Evolutionary conservation across 2,888 invertebrate species (phyloP), one percentile per base, ranked within the genome.

Genomic region (Lycia hirtaria): DNA sequence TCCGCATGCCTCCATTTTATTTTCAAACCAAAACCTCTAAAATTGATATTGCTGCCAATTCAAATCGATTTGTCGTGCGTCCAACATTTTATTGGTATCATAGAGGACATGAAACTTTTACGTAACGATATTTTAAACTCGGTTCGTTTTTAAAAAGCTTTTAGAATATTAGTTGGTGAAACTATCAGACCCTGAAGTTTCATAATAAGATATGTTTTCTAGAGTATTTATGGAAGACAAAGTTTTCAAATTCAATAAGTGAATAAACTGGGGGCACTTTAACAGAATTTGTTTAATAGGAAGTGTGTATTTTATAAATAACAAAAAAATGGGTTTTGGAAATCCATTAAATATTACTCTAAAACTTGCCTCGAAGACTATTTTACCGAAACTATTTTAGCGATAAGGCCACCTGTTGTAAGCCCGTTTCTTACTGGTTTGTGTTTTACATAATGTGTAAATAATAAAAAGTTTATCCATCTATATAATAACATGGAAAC

Each of bases 161-260:
- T 45, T 45, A 38, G 38, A 32, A 53, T 40, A 47, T 47, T 53
- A 53, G 38, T 47, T 45, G 28, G n/a, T 12, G 9, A 30, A 45
- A 53, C 37, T 53, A 40, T 7, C 17, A 20, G 2, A 44, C 15
- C 7, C 24, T 14, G 22, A 40, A 17, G 41, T 35, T 35, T 44
- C 22, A 6, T 4, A 20, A 20, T 32, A 1, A 20, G 15, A 4
- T 15, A 35, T 9, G 17, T 12, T 5, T 3, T 35, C 15, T 38
- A 20, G 17, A n/a, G n/a, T n/a, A n/a, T n/a, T n/a, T n/a, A 28
- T 28, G 41, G 2, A 33, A 14, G 19, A 12, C 6, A 48, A 56
- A 56, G 50, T 61, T 61, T 57, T 54, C 17, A 51, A 54, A 51
- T 61, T 35, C 41, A 15, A 20, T 30, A 30, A 55, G 44, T 52